Evolutionary conservation across 2,888 invertebrate species (phyloP), one percentile per base, ranked within the genome.

Genomic region (Tachina fera): DNA sequence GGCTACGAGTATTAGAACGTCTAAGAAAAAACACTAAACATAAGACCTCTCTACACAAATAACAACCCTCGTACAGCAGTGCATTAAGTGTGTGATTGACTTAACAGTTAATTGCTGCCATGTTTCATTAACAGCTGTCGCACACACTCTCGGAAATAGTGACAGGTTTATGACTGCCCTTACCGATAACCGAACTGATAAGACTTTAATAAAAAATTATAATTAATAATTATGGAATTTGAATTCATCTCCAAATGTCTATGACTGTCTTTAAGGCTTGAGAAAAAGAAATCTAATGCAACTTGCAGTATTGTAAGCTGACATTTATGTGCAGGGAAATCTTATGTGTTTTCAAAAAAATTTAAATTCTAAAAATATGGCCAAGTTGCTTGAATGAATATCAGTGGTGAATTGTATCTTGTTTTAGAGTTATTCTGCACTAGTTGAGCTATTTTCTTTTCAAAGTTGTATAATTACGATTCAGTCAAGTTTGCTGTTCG

Each of bases 401-500:
- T 11, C 9, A 22, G 2, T 56, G 13, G 13, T 9, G 9, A 11
- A 4, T 22, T 71, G n/a, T n/a, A 45, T 16, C n/a, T 22, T 71
- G n/a, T n/a, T 31, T 45, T 49, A 60, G 61, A n/a, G 0, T 31
- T 60, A 47, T 14, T 16, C 16, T 45, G 61, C 16, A 16, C 19
- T 49, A 49, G 9, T 74, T 49, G 31, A 19, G 13, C 3, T 19
- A 41, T 41, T 75, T 51, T 11, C 19, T 31, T 56, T 60, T 77
- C 39, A 5, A 13, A n/a, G 22, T 51, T 47, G 22, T 56, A 71
- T 63, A 79, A 79, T 65, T 79, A 14, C 56, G 65, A 47, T 65
- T 56, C n/a, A 79, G 39, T 72, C 56, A n/a, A 72, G 65, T 72
- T 49, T n/a, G 58, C 61, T 63, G 39, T 79, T 65, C 63, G 63